Conservation (phyloP, 2,888 invertebrate genomes). For the Herminia tarsipennalis region DNA sequence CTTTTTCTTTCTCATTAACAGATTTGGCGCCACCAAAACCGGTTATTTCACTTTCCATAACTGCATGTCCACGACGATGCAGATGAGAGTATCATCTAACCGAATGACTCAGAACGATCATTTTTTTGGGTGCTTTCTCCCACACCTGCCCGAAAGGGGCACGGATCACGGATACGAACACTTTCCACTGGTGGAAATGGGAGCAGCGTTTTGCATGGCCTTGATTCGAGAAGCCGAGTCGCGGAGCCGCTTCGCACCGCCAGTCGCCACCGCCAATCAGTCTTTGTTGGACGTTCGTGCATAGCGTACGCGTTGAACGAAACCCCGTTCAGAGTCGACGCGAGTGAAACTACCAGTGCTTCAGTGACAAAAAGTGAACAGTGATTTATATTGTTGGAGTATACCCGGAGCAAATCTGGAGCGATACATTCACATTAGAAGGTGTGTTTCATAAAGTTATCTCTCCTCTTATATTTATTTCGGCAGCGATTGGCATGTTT, state of each 20-base stretch:
- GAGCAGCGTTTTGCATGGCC: slow-evolving; percentile 81
- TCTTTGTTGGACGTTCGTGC: slow-evolving; percentile 54
- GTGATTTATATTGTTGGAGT: slow-evolving; percentile 60
- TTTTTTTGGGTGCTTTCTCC: slow-evolving; percentile 83
- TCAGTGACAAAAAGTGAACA: slow-evolving; percentile 56
- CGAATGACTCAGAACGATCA: slow-evolving; percentile 76
- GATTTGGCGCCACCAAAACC: slow-evolving; percentile 68
- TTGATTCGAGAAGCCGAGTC: slow-evolving; percentile 68
- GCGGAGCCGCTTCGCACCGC: slow-evolving; percentile 45
- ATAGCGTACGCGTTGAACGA: slow-evolving; percentile 42
- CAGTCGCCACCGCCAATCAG: slow-evolving; percentile 56
- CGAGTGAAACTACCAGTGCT: slow-evolving; percentile 60
- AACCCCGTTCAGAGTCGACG: slow-evolving; percentile 49
- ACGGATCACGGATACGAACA: slow-evolving; percentile 81
- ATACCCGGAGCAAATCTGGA: slow-evolving; percentile 74
- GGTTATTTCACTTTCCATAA: slow-evolving; percentile 77
- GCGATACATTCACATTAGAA: slow-evolving; percentile 61
- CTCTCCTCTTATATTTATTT: slow-evolving; percentile 12
- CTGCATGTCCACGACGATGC: slow-evolving; percentile 48
- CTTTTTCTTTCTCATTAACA: slow-evolving; percentile 59
- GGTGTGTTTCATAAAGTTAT: slow-evolving; percentile 58
- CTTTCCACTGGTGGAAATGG: slow-evolving; percentile 82
- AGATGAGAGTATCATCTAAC: slow-evolving; percentile 65
- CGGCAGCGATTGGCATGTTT: slow-evolving; percentile 33
- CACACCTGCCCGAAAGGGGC: slow-evolving; percentile 81